phyloP scores from a whole-genome alignment of 1,140 invertebrate genomes.

The Notospermus geniculatus region DNA sequence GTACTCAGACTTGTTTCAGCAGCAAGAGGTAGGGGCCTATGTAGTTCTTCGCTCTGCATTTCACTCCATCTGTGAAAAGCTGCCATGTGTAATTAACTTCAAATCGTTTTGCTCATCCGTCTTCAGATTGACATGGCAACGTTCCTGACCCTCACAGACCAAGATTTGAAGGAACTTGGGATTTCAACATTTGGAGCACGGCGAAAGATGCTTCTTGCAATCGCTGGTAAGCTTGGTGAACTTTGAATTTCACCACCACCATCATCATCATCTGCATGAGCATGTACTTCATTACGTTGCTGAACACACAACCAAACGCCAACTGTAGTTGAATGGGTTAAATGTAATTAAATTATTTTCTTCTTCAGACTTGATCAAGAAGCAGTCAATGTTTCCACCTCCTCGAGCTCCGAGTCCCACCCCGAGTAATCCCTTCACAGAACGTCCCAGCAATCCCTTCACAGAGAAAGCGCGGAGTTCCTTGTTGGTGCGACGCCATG shows the following conservation, averaged over 20 bases:
- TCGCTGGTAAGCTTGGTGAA: slow-evolving; percentile 67
- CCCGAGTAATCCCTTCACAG: slow-evolving; percentile 13
- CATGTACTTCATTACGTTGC: too few relatives aligned
- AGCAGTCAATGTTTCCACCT: slow-evolving; percentile 31
- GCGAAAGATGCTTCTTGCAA: slow-evolving; percentile 83
- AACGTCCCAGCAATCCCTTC: slow-evolving; percentile 30
- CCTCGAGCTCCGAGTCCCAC: slow-evolving; percentile 14
- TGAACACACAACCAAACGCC: too few relatives aligned
- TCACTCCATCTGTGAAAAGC: too few relatives aligned
- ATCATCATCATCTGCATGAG: too few relatives aligned
- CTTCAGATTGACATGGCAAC: slow-evolving; percentile 79
- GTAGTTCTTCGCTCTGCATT: too few relatives aligned
- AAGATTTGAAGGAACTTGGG: slow-evolving; percentile 82
- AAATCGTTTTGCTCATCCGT: slow-evolving; percentile 10
- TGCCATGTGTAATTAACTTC: too few relatives aligned
- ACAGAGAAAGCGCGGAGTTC: slow-evolving; percentile 24
- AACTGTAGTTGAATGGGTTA: too few relatives aligned
- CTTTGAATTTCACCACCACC: too few relatives aligned
- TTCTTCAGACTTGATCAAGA: slow-evolving; percentile 41
- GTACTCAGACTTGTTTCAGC: slow-evolving; percentile 66
- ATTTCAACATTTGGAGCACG: slow-evolving; percentile 84
- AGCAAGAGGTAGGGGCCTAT: slow-evolving; percentile 65
- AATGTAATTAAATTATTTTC: slow-evolving; percentile 13
- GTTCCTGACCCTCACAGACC: slow-evolving; percentile 80
- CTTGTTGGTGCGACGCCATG: slow-evolving; percentile 25